phyloP scores from a whole-genome alignment of 2,113 vertebrate genomes.

The Andinoacara biseriatus region DNA sequence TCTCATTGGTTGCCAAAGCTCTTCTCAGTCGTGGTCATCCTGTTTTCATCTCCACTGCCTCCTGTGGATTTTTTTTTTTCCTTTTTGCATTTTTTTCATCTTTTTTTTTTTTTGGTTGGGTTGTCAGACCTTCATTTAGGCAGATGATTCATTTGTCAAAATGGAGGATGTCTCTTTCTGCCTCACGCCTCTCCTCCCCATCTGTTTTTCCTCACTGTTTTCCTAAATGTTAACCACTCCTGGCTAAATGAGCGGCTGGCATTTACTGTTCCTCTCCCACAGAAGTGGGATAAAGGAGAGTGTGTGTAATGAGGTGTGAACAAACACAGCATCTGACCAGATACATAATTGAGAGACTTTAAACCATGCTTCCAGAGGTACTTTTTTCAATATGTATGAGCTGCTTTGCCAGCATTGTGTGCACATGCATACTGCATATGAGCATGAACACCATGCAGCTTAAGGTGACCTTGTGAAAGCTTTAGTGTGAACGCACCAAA shows the following conservation, averaged over 20 bases:
- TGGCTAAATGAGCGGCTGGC: constrained; percentile 61
- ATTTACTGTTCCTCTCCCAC: constrained; percentile 46
- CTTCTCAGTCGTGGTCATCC: constrained; percentile 14
- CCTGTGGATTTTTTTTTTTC: neutral
- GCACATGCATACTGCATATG: constrained; percentile 16
- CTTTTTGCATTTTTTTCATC: neutral
- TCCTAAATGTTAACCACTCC: constrained; percentile 69
- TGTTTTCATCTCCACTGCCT: constrained; percentile 20
- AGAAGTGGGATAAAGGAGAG: constrained; percentile 54
- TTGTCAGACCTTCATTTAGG: constrained; percentile 56
- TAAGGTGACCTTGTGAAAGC: constrained; percentile 32
- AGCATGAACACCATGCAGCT: constrained; percentile 27
- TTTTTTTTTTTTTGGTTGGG: constrained; percentile 8
- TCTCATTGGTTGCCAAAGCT: constrained; percentile 26
- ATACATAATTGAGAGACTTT: constrained; percentile 77
- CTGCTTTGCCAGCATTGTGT: constrained; percentile 28
- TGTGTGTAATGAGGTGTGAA: constrained; percentile 74
- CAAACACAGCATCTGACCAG: constrained; percentile 66
- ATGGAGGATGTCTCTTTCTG: constrained; percentile 40
- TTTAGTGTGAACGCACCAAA: constrained; percentile 10
- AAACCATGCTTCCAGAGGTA: constrained; percentile 68
- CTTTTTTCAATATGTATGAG: constrained; percentile 71
- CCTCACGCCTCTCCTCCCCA: constrained; percentile 39
- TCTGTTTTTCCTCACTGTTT: constrained; percentile 34
- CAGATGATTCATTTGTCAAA: constrained; percentile 65